Evolutionary conservation across 2,797 vertebrate species (phyloP).

Genomic region (Paratrypauchen microcephalus): DNA sequence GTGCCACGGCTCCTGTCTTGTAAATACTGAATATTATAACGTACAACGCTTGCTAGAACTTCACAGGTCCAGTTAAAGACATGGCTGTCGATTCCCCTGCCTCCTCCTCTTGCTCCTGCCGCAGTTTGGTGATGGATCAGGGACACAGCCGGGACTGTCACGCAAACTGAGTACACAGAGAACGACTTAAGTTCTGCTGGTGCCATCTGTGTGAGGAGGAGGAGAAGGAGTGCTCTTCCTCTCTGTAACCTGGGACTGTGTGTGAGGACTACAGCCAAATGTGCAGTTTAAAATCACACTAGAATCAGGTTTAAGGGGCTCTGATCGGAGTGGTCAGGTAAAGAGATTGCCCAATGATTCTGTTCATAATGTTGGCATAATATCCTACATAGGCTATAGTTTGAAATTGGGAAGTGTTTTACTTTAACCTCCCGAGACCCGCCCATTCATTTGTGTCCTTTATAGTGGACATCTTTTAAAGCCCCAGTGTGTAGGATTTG

Average conservation of each 20-base stretch:
- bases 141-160: conserved; percentile 59
- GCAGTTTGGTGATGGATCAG: conserved; percentile 68
- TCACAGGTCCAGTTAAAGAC: not conserved
- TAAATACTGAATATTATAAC: not conserved
- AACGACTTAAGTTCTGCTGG: conserved; percentile 72
- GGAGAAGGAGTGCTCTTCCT: conserved; percentile 53
- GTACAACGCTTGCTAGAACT: not conserved
- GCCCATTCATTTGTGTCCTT: too few relatives aligned
- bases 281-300: not conserved
- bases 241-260: conserved; percentile 66
- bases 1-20: not conserved
- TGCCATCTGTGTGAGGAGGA: conserved; percentile 69
- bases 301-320: not conserved
- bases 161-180: conserved; percentile 70
- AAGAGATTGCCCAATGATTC: not conserved
- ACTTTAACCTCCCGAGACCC: too few relatives aligned
- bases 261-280: conserved; percentile 26
- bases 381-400: too few relatives aligned
- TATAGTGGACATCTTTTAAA: too few relatives aligned
- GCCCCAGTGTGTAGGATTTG: too few relatives aligned
- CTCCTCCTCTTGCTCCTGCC: not conserved
- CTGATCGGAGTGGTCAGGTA: not conserved
- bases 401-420: too few relatives aligned
- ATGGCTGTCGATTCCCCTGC: not conserved
- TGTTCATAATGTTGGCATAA: too few relatives aligned